Evolutionary conservation across 1,140 invertebrate species (phyloP), one percentile per base, ranked within the genome.

Genomic region (Heliconius himera): DNA sequence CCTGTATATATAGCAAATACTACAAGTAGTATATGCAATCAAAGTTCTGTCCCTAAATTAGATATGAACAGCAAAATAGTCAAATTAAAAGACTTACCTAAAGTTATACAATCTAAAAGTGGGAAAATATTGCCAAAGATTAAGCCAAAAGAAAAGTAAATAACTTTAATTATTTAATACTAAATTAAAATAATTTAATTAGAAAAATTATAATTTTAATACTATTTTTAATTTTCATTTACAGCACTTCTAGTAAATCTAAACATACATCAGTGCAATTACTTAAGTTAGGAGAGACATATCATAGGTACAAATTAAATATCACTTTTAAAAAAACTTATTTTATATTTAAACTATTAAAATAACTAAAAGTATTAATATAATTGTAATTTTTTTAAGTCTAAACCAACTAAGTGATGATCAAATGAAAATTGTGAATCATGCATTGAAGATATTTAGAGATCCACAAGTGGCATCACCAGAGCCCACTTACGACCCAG

Each of bases 201-300:
- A 36, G 26, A 51, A 18, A 70, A 16, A 70, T 49, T 54, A 16
- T 72, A 73, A 54, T 72, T 26, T 51, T 51, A 51, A 20, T 20
- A 51, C 18, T 22, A 72, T 60, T 56, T 51, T 9, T 72, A 70
- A 77, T 73, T 87, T 89, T 81, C 83, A 20, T 51, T 76, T 75
- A 29, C 73, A 89, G 87, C 70, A 38, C 83, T 81, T 73, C 83
- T 75, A 85, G 82, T 56, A 77, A 80, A 77, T 78, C 84, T 41
- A 93, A 89, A 82, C 90, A 90, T 56, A 92, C 91, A 81, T 92
- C 93, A 78, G 91, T 94, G 70, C 91, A 93, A 83, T 86, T 94
- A 82, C 80, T 94, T 56, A 94, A 93, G 82, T 77, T 93, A 79
- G 93, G 93, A 60, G 91, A 92, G 81, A 92, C 91, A 84, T 94